Percentiles rank a stretch among this genome's conserved stretches.
Evolutionary conservation across 2,113 vertebrate genomes (phyloP).

Genomic region (Aldabrachelys gigantea): DNA sequence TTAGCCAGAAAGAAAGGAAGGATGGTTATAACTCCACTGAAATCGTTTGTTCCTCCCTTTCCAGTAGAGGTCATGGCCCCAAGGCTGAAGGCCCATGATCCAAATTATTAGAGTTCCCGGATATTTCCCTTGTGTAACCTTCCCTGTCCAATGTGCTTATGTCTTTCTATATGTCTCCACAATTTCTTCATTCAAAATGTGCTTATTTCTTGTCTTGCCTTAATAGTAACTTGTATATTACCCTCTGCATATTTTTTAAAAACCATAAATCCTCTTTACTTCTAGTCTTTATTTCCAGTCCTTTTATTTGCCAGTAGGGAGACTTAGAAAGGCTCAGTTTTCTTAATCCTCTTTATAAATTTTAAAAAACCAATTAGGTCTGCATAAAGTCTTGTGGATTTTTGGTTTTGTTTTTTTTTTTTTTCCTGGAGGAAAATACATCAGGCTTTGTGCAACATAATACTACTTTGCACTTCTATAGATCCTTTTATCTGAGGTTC

Average conservation of each 20-base stretch:
- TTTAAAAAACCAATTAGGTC: constrained; percentile 64
- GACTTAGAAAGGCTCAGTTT: constrained; percentile 71
- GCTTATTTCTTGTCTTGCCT: constrained; percentile 12
- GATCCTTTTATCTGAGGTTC: constrained; percentile 49
- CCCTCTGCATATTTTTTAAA: constrained; percentile 32
- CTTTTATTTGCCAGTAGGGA: constrained; percentile 67
- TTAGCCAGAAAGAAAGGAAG: neutral
- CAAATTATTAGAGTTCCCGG: neutral
- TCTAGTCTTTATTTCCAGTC: constrained; percentile 50
- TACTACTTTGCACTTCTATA: constrained; percentile 48
- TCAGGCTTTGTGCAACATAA: constrained; percentile 43
- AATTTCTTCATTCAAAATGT: constrained; percentile 9
- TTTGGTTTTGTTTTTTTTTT: neutral
- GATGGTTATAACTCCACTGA: neutral
- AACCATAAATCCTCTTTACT: constrained; percentile 57
- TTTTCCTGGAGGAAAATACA: constrained; percentile 54
- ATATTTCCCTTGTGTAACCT: neutral
- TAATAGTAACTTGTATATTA: constrained; percentile 30
- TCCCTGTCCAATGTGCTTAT: neutral
- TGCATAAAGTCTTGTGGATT: constrained; percentile 42
- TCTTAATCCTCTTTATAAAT: constrained; percentile 74
- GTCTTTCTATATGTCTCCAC: neutral
- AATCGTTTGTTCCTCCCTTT: neutral
- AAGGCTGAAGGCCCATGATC: neutral
- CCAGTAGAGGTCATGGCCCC: neutral